phyloP scores from a whole-genome alignment of 2,113 vertebrate genomes.

The Dicaeum eximium region DNA sequence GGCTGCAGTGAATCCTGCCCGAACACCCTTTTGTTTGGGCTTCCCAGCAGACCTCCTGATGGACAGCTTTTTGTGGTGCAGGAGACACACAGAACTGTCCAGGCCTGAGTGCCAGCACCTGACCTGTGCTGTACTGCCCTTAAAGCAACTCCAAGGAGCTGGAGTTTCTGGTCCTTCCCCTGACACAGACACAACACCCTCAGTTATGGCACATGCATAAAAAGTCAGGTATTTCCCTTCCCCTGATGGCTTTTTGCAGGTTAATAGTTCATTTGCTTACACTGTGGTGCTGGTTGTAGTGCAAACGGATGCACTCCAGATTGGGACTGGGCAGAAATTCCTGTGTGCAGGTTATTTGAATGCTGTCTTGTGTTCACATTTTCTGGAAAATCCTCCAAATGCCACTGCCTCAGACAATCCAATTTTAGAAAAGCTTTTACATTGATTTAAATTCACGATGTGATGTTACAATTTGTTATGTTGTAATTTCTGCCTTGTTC shows the following conservation, averaged over 20 bases:
- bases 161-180: neutral
- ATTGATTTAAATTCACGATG: neutral
- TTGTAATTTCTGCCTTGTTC: neutral
- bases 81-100: conserved; percentile 66
- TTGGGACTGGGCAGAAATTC: conserved; percentile 65
- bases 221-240: neutral
- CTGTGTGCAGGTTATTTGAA: conserved; percentile 65
- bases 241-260: conserved; percentile 42
- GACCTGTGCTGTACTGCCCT: neutral
- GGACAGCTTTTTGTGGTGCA: neutral
- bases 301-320: conserved; percentile 8
- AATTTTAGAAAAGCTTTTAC: neutral
- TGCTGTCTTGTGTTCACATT: neutral
- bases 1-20: neutral
- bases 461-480: neutral
- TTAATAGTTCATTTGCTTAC: conserved; percentile 55
- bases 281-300: conserved; percentile 44
- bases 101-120: conserved; percentile 39
- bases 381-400: neutral
- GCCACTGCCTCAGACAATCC: neutral
- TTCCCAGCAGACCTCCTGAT: conserved; percentile 65
- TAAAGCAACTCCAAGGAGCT: neutral
- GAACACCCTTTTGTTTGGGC: neutral
- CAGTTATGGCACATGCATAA: neutral
- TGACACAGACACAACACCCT: neutral